Base-by-base conservation (phyloP, 1,140 invertebrate species). In the Eufriesea mexicana region DNA sequence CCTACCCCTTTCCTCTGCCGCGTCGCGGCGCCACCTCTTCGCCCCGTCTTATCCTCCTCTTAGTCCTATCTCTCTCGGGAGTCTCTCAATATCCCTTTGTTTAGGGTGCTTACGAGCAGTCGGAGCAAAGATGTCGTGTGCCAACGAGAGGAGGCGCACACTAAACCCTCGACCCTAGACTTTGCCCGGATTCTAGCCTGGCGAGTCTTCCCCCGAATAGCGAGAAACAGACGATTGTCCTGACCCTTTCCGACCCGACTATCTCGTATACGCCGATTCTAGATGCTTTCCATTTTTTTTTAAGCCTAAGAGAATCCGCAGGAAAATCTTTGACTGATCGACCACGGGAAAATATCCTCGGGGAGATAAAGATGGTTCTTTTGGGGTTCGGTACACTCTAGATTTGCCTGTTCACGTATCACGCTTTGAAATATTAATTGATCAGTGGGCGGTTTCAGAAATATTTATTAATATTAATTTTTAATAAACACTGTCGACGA, bases 51-150 rank as follows among this genome's bases (percentile, higher is more conserved):
- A 74, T 67, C 84, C 73, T 80, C 49, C 68, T 87, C 76, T 68
- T 79, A 61, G 61, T 42, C 78, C 85, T 87, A 83, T 84, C 90
- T 80, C 88, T 79, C 86, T 89, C 83, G 54, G 62, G 86, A 73
- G 83, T 89, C 81, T 91, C 90, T 91, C 90, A 89, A 91, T 91
- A 91, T 91, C 89, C 90, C 89, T 91, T 91, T 91, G 90, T 91
- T 91, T 90, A 89, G 90, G 90, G 89, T 89, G 89, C 90, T 91
- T 84, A 85, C 85, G 88, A 90, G 89, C 80, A 90, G 86, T 85
- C 88, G 84, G 88, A 86, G 85, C 85, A 86, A 83, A 84, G 87
- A 89, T 89, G 87, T 89, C 88, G 84, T 86, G 86, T 84, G 85
- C 83, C 85, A 76, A 83, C 78, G 79, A 87, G 76, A 87, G 85